These are phyloP conservation scores for Symphodus melops DNA, from an alignment of 2,113 vertebrate genomes.

Conservation along the genomic window DNA sequence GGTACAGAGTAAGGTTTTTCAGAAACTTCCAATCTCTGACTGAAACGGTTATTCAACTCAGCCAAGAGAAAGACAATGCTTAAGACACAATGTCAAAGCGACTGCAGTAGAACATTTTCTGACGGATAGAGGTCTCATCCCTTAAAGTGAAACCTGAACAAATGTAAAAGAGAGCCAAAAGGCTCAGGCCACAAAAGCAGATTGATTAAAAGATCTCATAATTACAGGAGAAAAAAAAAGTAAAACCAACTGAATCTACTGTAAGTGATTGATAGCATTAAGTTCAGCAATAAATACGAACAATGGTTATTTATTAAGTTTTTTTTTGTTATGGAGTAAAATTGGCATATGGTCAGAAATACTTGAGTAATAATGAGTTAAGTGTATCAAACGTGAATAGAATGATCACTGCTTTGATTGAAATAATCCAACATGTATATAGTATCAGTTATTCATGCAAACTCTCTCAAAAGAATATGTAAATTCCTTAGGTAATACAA, in stretches of 20 bases:
- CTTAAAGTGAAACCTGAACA: background rate
- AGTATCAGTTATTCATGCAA: no score
- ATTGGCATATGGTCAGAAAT: no score
- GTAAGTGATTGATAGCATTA: background rate
- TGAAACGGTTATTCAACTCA: conserved; percentile 43
- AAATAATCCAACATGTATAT: no score
- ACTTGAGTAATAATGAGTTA: no score
- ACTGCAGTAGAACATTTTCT: conserved; percentile 17
- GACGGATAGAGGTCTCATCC: conserved; percentile 20
- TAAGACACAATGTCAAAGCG: conserved; percentile 32
- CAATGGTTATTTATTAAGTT: no score
- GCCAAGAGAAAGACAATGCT: conserved; percentile 28
- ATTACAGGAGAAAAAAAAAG: background rate
- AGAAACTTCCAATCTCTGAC: conserved; percentile 36
- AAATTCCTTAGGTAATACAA: no score
- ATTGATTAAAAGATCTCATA: background rate
- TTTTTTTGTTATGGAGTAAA: no score
- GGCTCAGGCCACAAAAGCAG: background rate
- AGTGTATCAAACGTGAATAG: no score
- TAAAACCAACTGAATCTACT: background rate
- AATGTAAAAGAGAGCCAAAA: background rate
- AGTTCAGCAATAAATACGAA: background rate
- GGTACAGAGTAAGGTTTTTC: conserved; percentile 19
- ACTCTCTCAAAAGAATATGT: no score
- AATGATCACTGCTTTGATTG: no score